Percentiles rank a stretch among this genome's conserved stretches.
These are phyloP conservation scores for Heterochromis multidens DNA, from an alignment of 2,113 vertebrate genomes.

Conservation along the genomic window DNA sequence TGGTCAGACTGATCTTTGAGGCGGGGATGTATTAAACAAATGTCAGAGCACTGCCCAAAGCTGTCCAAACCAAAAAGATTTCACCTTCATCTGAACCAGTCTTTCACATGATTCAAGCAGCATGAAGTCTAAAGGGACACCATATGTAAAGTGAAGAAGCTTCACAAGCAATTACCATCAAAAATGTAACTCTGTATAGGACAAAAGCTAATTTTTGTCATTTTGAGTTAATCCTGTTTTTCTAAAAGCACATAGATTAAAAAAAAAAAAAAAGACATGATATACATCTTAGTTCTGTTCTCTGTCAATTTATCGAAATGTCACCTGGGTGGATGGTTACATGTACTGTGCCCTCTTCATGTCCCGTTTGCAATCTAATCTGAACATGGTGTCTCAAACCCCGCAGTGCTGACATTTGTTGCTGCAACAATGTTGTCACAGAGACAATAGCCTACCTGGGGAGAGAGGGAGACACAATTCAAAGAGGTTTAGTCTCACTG, in stretches of 20 bases:
- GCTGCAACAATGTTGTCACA: not conserved
- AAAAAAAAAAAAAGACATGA: not conserved
- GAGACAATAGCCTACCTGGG: conserved; percentile 6
- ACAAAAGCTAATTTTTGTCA: not conserved
- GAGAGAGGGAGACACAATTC: not conserved
- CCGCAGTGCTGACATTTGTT: conserved; percentile 21
- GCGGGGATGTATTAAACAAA: conserved; percentile 8
- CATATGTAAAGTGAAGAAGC: not conserved
- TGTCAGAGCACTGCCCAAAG: conserved; percentile 8
- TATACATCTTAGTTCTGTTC: not conserved
- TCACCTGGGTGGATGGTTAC: not conserved
- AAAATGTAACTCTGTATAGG: not conserved
- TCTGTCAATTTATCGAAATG: not conserved
- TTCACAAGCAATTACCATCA: not conserved
- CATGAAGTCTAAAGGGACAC: not conserved
- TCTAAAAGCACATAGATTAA: not conserved
- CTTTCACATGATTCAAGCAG: not conserved
- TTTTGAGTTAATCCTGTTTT: not conserved
- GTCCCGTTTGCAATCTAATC: not conserved
- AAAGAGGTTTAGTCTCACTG: not conserved
- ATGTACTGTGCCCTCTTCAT: not conserved
- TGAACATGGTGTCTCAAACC: not conserved
- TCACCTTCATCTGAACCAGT: not conserved
- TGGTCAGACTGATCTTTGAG: not conserved
- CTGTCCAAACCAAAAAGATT: not conserved